Evolutionary conservation across 2,888 invertebrate species (phyloP).

Genomic region (Gerosis bhagava): DNA sequence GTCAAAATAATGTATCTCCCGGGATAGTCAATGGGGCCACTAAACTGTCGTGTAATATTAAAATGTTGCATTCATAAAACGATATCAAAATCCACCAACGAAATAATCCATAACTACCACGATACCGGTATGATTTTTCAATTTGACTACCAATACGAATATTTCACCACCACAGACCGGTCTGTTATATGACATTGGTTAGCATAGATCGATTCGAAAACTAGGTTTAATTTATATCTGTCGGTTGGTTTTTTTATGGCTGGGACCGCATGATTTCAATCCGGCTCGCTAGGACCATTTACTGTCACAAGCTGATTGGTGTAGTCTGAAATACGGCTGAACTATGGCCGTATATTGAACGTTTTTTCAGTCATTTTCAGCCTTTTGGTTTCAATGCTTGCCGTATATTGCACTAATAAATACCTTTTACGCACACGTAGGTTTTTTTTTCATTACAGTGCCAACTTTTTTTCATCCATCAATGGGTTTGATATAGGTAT

Average conservation of each 20-base stretch:
- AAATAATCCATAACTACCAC: background rate
- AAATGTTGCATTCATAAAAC: too few relatives aligned
- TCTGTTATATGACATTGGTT: constrained; percentile 22
- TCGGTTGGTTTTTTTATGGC: constrained; percentile 23
- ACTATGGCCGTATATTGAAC: background rate
- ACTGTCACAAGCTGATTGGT: constrained; percentile 17
- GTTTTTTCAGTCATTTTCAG: background rate
- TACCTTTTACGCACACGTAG: too few relatives aligned
- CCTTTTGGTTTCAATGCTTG: background rate
- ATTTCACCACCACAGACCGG: constrained; percentile 29
- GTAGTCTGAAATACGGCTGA: constrained; percentile 16
- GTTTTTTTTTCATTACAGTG: too few relatives aligned
- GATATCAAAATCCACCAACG: background rate
- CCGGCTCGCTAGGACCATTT: constrained; percentile 9
- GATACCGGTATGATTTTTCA: constrained; percentile 28
- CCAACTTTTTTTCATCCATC: too few relatives aligned
- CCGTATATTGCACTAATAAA: too few relatives aligned
- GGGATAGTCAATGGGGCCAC: too few relatives aligned
- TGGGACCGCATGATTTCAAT: constrained; percentile 22
- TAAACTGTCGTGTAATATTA: too few relatives aligned
- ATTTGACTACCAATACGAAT: constrained; percentile 33
- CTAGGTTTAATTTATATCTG: constrained; percentile 26
- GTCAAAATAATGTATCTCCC: too few relatives aligned
- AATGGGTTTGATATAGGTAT: too few relatives aligned
- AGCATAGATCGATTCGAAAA: constrained; percentile 25